Evolutionary conservation across 2,797 vertebrate genomes (phyloP).

Genomic region (Lophotriccus pileatus): DNA sequence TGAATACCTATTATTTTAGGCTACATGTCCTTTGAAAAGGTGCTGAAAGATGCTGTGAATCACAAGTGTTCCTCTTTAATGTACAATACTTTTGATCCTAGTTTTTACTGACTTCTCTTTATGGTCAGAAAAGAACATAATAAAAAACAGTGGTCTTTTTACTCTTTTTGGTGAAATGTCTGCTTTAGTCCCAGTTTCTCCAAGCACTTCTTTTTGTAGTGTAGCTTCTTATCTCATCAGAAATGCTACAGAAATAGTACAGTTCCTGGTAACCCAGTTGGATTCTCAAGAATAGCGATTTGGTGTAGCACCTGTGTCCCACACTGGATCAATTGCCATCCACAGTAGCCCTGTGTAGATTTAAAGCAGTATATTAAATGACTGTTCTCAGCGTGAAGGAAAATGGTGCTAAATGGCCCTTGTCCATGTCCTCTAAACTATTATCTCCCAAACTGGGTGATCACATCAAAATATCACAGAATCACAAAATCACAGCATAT

Average conservation of each 20-base stretch:
- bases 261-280: background rate
- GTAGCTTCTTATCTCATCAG: background rate
- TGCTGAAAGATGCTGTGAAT: background rate
- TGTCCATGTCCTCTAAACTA: background rate
- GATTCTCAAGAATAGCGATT: background rate
- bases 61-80: background rate
- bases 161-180: background rate
- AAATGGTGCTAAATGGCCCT: background rate
- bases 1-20: background rate
- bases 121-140: background rate
- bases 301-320: background rate
- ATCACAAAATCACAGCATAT: no score
- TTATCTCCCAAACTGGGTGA: background rate
- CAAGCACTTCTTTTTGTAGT: background rate
- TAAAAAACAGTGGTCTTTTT: fast-evolving
- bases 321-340: background rate
- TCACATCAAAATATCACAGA: background rate
- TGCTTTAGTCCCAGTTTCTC: background rate
- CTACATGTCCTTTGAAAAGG: background rate
- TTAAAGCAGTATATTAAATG: background rate
- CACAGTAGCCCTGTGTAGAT: background rate
- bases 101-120: background rate
- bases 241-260: background rate
- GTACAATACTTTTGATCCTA: background rate
- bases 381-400: background rate